Evolutionary conservation across 1,140 invertebrate species (phyloP).

Genomic region (Odontomachus brunneus): DNA sequence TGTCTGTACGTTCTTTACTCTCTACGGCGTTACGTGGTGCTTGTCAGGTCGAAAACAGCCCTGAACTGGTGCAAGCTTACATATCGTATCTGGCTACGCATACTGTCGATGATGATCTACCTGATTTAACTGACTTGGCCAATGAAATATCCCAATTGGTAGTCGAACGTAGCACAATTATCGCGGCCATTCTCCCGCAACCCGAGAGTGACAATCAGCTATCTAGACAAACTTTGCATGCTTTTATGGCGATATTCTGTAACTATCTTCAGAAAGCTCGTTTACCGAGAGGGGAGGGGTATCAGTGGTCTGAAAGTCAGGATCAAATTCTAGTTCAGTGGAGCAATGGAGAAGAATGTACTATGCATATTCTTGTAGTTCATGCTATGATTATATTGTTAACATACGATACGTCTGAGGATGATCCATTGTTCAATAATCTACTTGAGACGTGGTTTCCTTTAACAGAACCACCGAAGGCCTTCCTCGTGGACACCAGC

Average conservation of each 20-base stretch:
- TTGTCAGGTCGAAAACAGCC: slow-evolving; percentile 96
- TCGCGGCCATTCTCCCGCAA: slow-evolving; percentile 92
- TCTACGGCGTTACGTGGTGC: slow-evolving; percentile 92
- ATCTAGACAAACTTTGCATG: slow-evolving; percentile 89
- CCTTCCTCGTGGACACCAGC: slow-evolving; percentile 92
- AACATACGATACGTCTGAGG: slow-evolving; percentile 90
- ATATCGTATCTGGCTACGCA: slow-evolving; percentile 93
- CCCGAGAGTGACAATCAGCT: slow-evolving; percentile 84
- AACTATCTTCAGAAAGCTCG: slow-evolving; percentile 90
- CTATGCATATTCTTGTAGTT: slow-evolving; percentile 94
- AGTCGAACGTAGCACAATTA: slow-evolving; percentile 96
- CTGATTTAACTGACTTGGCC: slow-evolving; percentile 88
- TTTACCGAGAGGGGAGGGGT: slow-evolving; percentile 87
- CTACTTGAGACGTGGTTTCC: slow-evolving; percentile 93
- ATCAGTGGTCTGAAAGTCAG: slow-evolving; percentile 89
- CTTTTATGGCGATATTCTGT: slow-evolving; percentile 92
- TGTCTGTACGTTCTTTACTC: slow-evolving; percentile 88
- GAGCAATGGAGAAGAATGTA: slow-evolving; percentile 92
- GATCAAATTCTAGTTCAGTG: slow-evolving; percentile 93
- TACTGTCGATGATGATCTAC: slow-evolving; percentile 88
- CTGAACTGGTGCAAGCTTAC: slow-evolving; percentile 94
- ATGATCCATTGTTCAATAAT: slow-evolving; percentile 87
- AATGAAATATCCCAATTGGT: slow-evolving; percentile 96
- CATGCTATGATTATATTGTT: slow-evolving; percentile 98
- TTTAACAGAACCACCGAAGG: slow-evolving; percentile 89